A percentile compares a stretch with the other conserved stretches of the same genome.
Conservation (phyloP, 2,888 invertebrate species). For the Leptopterna dolabrata region DNA sequence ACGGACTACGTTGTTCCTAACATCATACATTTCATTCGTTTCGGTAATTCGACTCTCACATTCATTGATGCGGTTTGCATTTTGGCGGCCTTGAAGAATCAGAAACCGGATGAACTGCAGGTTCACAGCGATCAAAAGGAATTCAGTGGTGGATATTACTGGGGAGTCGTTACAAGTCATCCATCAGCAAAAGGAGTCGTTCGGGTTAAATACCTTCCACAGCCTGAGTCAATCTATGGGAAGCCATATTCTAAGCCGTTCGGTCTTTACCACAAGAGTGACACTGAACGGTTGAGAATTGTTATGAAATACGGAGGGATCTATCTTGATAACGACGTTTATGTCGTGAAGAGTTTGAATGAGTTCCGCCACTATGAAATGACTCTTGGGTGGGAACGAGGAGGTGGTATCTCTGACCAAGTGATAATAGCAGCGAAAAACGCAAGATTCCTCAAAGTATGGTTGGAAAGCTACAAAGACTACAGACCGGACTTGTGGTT, state of each 20-base stretch:
- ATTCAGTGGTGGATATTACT: constrained; percentile 60
- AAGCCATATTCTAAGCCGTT: background rate
- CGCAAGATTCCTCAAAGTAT: constrained; percentile 64
- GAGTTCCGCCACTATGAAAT: constrained; percentile 65
- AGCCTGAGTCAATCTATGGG: constrained; percentile 11
- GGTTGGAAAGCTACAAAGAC: constrained; percentile 64
- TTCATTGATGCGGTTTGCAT: constrained; percentile 62
- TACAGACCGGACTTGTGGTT: constrained; percentile 65
- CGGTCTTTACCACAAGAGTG: constrained; percentile 45
- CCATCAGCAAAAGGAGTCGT: constrained; percentile 53
- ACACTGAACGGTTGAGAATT: constrained; percentile 61
- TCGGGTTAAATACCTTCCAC: constrained; percentile 33
- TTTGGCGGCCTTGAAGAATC: constrained; percentile 63
- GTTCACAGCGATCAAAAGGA: constrained; percentile 64
- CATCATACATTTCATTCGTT: constrained; percentile 65
- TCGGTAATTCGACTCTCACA: constrained; percentile 59
- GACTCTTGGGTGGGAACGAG: constrained; percentile 64
- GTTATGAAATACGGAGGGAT: constrained; percentile 65
- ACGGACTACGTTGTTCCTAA: constrained; percentile 64
- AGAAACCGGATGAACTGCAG: constrained; percentile 64
- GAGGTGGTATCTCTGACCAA: constrained; percentile 60
- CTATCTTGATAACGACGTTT: constrained; percentile 65
- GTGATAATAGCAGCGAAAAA: constrained; percentile 64
- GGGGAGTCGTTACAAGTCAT: constrained; percentile 60
- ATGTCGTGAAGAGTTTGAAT: constrained; percentile 64